A percentile compares a stretch with the other conserved stretches of the same genome.
phyloP scores from a whole-genome alignment of 2,113 vertebrate genomes.

The Neodon shergylaensis region DNA sequence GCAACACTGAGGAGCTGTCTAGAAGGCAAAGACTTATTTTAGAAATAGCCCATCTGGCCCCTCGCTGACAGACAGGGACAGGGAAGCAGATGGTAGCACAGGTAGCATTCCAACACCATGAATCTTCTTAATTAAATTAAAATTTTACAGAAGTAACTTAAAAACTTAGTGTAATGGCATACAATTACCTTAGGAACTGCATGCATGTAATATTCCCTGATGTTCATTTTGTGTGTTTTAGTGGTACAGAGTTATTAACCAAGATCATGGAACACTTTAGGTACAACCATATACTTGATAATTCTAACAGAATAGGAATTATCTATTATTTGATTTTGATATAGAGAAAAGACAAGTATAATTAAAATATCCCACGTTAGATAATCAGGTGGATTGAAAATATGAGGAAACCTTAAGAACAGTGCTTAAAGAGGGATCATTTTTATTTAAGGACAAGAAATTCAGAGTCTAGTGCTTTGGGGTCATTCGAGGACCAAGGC shows the following conservation, averaged over 20 bases:
- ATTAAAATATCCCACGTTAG: not conserved
- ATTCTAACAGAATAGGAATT: slow-evolving; percentile 25
- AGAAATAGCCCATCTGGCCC: slow-evolving; percentile 44
- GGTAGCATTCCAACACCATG: slow-evolving; percentile 46
- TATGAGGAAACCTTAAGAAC: not conserved
- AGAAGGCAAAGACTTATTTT: slow-evolving; percentile 54
- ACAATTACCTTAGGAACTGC: slow-evolving; percentile 18
- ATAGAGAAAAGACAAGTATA: not conserved
- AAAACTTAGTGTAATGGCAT: slow-evolving; percentile 27
- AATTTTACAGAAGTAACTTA: slow-evolving; percentile 24
- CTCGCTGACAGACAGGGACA: slow-evolving; percentile 1
- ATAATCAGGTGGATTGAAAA: not conserved
- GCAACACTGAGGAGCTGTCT: not conserved
- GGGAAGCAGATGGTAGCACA: slow-evolving; percentile 33
- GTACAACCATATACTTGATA: not conserved
- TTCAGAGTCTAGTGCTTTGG: not conserved
- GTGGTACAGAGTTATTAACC: slow-evolving; percentile 10
- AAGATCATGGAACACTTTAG: not conserved
- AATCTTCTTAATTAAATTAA: slow-evolving; percentile 56
- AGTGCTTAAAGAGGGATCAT: not conserved
- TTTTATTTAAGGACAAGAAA: slow-evolving; percentile 12
- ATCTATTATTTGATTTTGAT: not conserved
- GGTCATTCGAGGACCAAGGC: not conserved
- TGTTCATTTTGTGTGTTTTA: slow-evolving; percentile 22
- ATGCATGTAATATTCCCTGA: not conserved